Evolutionary conservation across 35 echinoderm and acorn worm genomes (phyloP).

Genomic region (Eucidaris tribuloides): DNA sequence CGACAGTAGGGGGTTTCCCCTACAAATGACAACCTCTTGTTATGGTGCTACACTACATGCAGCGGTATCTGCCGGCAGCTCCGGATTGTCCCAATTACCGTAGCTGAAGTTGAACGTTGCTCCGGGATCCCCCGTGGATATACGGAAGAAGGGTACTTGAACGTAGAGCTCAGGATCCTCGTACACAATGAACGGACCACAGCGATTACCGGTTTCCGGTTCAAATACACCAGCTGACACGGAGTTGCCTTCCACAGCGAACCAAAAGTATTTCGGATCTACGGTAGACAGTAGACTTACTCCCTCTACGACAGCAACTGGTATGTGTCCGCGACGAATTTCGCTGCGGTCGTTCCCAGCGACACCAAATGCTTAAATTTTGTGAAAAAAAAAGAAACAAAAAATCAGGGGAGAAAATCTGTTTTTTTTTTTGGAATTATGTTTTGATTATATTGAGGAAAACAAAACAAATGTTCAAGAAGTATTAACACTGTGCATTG

Average conservation of each 20-base stretch:
- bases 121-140: not conserved
- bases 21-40: no score
- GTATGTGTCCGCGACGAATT: not conserved
- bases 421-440: no score
- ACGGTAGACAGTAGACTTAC: not conserved
- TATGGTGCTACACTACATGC: no score
- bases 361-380: not conserved
- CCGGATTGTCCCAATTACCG: not conserved
- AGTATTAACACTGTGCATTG: no score
- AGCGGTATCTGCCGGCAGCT: no score
- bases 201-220: not conserved
- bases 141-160: not conserved
- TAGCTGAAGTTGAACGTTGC: conserved; percentile 10
- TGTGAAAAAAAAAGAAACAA: no score
- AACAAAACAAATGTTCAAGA: no score
- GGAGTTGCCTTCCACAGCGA: not conserved
- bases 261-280: conserved; percentile 1
- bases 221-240: not conserved
- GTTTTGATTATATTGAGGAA: no score
- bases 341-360: not conserved
- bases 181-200: not conserved
- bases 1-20: no score
- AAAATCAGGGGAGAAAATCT: no score
- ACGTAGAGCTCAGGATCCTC: not conserved
- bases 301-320: not conserved